Conservation (phyloP, 2,113 vertebrate species). For the Pterocles gutturalis region DNA sequence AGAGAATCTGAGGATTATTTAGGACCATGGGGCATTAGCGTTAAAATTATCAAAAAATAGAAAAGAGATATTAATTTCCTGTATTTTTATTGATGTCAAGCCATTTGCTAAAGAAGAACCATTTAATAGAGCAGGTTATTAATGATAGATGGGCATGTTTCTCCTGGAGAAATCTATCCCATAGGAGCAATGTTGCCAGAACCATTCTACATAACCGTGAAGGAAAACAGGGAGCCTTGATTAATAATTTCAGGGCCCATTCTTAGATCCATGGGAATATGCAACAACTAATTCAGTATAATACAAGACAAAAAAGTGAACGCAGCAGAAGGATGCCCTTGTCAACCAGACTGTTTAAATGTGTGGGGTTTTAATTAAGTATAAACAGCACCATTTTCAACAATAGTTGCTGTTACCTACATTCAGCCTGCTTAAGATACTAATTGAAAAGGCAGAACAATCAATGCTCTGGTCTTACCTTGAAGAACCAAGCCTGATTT, state of each 20-base stretch:
- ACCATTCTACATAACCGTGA: not conserved
- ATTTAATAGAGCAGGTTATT: not conserved
- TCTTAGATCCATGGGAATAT: not conserved
- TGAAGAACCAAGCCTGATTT: conserved; percentile 82
- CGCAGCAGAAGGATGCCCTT: not conserved
- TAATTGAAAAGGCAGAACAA: not conserved
- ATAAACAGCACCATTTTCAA: not conserved
- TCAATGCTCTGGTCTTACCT: conserved; percentile 73
- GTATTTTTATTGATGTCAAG: not conserved
- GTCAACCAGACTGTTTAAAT: not conserved
- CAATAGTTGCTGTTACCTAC: not conserved
- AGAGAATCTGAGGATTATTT: not conserved
- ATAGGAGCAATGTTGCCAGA: not conserved
- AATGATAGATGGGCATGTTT: not conserved
- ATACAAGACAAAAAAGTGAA: not conserved
- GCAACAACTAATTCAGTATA: not conserved
- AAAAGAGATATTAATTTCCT: not conserved
- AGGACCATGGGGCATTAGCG: not conserved
- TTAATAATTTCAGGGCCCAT: not conserved
- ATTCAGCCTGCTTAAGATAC: not conserved
- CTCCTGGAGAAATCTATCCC: not conserved
- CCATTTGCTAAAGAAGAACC: not conserved
- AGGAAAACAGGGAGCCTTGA: not conserved
- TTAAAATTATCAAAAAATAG: not conserved
- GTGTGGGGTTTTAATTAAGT: not conserved